phyloP scores from a whole-genome alignment of 1,140 invertebrate species.

The Charaxes varanes region DNA sequence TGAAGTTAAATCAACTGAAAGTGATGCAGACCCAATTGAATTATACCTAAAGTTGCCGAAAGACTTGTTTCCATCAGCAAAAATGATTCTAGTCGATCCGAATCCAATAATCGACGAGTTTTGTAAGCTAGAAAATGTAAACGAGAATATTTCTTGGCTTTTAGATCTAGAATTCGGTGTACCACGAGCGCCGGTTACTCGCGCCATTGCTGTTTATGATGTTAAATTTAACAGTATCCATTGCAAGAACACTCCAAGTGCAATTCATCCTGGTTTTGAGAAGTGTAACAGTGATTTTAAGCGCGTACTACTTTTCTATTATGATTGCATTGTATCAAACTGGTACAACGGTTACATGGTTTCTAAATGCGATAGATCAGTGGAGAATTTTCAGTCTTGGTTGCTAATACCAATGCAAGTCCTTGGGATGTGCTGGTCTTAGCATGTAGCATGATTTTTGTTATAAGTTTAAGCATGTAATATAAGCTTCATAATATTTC shows the following conservation, averaged over 20 bases:
- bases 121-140: conserved; percentile 36
- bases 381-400: conserved; percentile 51
- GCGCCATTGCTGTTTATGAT: conserved; percentile 40
- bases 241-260: conserved; percentile 37
- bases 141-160: conserved; percentile 36
- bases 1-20: conserved; percentile 2
- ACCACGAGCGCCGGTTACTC: conserved; percentile 28
- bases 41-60: conserved; percentile 39
- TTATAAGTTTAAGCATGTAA: no score
- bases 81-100: conserved; percentile 34
- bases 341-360: conserved; percentile 44
- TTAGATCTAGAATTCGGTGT: conserved; percentile 53
- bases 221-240: conserved; percentile 40
- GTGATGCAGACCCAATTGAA: conserved; percentile 29
- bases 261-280: conserved; percentile 48
- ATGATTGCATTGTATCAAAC: conserved; percentile 37
- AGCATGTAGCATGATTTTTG: conserved; percentile 23
- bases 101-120: conserved; percentile 54
- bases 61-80: conserved; percentile 39
- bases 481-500: conserved; percentile 3
- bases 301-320: conserved; percentile 35
- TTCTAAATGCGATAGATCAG: conserved; percentile 35
- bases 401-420: conserved; percentile 35
- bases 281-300: conserved; percentile 38
- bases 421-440: conserved; percentile 54